Base-by-base conservation (phyloP, 2,113 vertebrate genomes). In the Plectropomus leopardus region DNA sequence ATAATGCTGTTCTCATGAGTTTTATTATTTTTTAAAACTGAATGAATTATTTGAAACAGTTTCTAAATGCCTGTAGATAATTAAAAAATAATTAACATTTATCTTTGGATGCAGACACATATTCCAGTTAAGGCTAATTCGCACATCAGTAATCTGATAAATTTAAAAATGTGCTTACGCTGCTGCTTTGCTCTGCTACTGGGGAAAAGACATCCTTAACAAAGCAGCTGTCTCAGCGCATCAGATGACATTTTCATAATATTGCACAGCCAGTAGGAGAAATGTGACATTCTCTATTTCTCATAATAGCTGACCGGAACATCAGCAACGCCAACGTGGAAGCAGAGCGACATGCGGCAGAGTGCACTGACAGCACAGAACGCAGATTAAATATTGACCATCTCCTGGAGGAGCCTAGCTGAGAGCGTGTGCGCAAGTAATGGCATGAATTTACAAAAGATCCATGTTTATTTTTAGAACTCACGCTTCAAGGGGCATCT, bases 341-440 rank as follows among this genome's bases (percentile, higher is more conserved):
- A 28, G 48, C 44, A 69, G 55, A 83, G 64, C 3, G 19, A 80
- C 34, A 44, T 8, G 32, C 77, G 60, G 47, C 55, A 24, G 81
- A 55, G 80, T 57, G n/a, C 21, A 45, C 80, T 30, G 53, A 83
- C 64, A 24, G 58, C 73, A 61, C 28, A 63, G 66, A 84, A 63
- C 11, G 7, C 67, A 64, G 72, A 87, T 93, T 88, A 94, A 93
- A 93, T 93, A 94, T 92, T 93, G 90, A 93, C 92, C 86, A 72
- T 71, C 84, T 90, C 72, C 64, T 81, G 74, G 65, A 84, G 82
- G 67, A 75, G 83, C 74, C 66, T 82, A 17, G n/a, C 72, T 72
- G 44, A 72, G 80, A 86, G 74, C 75, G 1, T 72, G 72, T 53
- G 59, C 6, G 5, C 23, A 58, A 70, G 88, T 82, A 85, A 86